A percentile compares a stretch with the other conserved stretches of the same genome.
Conservation (phyloP, 2,797 vertebrate genomes). For the Gymnopithys bicolor region DNA sequence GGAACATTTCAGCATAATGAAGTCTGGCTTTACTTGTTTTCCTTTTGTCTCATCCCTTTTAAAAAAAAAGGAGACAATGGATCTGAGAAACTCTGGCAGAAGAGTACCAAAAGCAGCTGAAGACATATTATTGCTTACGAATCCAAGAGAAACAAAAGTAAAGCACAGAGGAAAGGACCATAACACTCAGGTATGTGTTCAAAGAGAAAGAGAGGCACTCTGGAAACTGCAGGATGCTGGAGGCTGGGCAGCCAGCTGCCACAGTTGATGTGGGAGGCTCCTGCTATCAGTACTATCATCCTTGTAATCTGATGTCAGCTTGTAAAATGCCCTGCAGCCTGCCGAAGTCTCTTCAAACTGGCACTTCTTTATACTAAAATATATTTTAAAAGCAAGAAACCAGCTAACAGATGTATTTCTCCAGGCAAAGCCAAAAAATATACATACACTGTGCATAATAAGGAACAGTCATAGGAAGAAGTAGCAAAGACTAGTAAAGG, state of each 20-base stretch:
- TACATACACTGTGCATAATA: neutral
- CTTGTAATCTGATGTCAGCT: neutral
- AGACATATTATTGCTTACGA: neutral
- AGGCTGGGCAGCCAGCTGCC: neutral
- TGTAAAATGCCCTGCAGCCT: neutral
- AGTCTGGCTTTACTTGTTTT: slow-evolving; percentile 1
- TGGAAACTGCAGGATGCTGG: neutral
- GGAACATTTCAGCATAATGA: neutral
- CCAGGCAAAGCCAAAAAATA: neutral
- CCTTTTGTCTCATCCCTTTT: neutral
- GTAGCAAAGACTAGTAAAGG: neutral
- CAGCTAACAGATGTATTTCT: neutral
- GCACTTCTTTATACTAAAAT: neutral
- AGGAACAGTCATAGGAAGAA: neutral
- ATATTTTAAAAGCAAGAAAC: neutral
- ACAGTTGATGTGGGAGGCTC: neutral
- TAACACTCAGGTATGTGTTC: neutral
- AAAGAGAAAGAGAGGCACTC: neutral
- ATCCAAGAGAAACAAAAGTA: neutral
- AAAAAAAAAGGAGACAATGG: neutral
- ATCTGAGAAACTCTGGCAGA: neutral
- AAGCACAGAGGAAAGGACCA: neutral
- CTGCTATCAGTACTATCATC: neutral
- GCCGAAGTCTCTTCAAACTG: neutral
- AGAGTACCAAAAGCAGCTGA: neutral